Evolutionary conservation across 2,888 invertebrate genomes (phyloP).

Genomic region (Atrina japonica): DNA sequence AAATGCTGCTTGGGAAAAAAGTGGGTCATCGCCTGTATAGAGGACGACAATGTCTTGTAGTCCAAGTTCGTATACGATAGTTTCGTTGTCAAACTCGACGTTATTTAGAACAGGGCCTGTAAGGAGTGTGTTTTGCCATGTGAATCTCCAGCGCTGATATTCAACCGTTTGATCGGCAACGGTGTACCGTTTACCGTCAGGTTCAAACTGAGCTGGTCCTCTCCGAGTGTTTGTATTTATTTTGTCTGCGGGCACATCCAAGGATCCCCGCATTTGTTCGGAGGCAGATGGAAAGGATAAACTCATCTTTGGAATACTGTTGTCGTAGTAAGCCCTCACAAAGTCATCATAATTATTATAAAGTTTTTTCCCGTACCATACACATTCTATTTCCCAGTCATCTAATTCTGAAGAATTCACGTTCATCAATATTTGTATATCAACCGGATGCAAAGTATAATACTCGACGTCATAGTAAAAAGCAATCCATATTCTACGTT

Average conservation of each 20-base stretch:
- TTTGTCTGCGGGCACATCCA: conserved; percentile 52
- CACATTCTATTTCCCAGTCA: conserved; percentile 64
- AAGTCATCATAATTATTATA: conserved; percentile 60
- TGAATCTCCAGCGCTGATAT: conserved; percentile 74
- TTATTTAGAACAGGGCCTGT: conserved; percentile 67
- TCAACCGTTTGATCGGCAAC: conserved; percentile 63
- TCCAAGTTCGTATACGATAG: conserved; percentile 76
- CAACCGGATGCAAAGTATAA: conserved; percentile 68
- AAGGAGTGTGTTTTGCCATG: conserved; percentile 66
- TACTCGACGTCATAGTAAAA: conserved; percentile 68
- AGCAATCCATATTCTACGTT: conserved; percentile 70
- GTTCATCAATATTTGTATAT: conserved; percentile 72
- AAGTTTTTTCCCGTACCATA: conserved; percentile 66
- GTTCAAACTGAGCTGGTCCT: conserved; percentile 68
- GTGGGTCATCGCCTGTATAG: conserved; percentile 71
- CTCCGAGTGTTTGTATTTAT: conserved; percentile 51
- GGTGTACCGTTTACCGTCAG: conserved; percentile 68
- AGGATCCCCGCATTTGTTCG: conserved; percentile 46
- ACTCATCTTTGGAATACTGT: conserved; percentile 44
- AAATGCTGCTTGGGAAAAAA: conserved; percentile 63
- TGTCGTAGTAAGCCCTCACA: conserved; percentile 51
- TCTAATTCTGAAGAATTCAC: conserved; percentile 53
- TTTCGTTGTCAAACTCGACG: conserved; percentile 64
- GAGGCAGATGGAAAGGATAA: conserved; percentile 28
- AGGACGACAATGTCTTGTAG: conserved; percentile 74